A percentile compares a stretch with the other conserved stretches of the same genome.
Evolutionary conservation across 2,888 invertebrate species (phyloP).

Genomic region (Tubulanus polymorphus): DNA sequence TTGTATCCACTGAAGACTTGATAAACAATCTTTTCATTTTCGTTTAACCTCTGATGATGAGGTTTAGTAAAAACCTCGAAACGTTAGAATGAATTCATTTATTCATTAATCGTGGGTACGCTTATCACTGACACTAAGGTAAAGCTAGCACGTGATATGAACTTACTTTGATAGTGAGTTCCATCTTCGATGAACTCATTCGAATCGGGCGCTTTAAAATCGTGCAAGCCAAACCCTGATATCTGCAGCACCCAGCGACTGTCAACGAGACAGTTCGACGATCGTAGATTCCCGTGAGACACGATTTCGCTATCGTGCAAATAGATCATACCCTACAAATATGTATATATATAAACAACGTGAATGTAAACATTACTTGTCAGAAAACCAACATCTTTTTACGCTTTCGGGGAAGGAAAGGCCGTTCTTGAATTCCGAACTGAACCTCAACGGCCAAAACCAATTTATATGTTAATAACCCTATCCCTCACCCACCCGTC

Average conservation of each 20-base stretch:
- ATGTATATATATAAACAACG: conserved; percentile 2
- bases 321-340: conserved; percentile 41
- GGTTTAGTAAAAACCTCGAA: no score
- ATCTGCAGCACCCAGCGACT: conserved; percentile 47
- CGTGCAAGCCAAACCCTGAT: conserved; percentile 42
- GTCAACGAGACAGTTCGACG: conserved; percentile 44
- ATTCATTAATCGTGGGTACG: no score
- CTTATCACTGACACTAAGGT: no score
- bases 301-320: conserved; percentile 43
- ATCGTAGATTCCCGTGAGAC: conserved; percentile 45
- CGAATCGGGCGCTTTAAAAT: conserved; percentile 22
- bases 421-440: not conserved
- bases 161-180: conserved; percentile 26
- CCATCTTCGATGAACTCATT: conserved; percentile 16
- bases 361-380: not conserved
- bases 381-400: no score
- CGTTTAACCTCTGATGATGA: no score
- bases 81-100: no score
- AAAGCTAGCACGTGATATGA: no score
- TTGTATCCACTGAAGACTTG: no score
- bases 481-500: not conserved
- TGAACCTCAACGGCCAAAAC: not conserved
- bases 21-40: no score
- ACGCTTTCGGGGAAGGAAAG: not conserved
- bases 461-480: no score